Conservation (phyloP, 2,113 vertebrate species). For the Hydropotes inermis region DNA sequence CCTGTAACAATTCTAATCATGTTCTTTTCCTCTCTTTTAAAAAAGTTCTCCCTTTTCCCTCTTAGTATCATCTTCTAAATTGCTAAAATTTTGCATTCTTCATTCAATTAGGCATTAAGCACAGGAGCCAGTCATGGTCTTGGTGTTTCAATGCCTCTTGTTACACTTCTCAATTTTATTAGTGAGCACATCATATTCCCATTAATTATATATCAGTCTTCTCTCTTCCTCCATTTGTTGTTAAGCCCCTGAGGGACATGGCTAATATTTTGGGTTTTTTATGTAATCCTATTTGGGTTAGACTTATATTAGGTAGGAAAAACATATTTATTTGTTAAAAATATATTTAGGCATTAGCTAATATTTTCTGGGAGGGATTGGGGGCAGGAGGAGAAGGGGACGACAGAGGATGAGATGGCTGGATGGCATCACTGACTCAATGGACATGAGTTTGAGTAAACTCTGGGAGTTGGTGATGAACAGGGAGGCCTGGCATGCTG, state of each 20-base stretch:
- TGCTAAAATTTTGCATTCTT: not conserved
- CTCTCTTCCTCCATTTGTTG: not conserved
- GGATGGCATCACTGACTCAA: no score
- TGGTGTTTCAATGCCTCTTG: not conserved
- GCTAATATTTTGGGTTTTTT: not conserved
- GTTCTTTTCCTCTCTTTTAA: not conserved
- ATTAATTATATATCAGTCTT: not conserved
- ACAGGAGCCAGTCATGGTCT: accelerated
- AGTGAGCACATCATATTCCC: not conserved
- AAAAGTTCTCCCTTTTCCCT: not conserved
- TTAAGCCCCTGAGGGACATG: not conserved
- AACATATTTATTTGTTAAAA: not conserved
- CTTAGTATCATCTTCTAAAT: not conserved
- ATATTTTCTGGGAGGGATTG: not conserved
- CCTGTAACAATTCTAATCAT: not conserved
- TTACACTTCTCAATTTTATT: not conserved
- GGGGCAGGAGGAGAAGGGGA: no score
- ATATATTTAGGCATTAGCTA: not conserved
- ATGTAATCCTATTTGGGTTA: not conserved
- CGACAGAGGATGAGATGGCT: no score
- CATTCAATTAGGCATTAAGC: not conserved
- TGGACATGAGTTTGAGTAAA: no score
- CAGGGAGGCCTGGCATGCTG: no score
- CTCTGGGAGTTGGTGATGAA: no score
- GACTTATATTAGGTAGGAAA: not conserved